Evolutionary conservation across 2,888 invertebrate species (phyloP), one percentile per base, ranked within the genome.

Genomic region (Eulithis testata): DNA sequence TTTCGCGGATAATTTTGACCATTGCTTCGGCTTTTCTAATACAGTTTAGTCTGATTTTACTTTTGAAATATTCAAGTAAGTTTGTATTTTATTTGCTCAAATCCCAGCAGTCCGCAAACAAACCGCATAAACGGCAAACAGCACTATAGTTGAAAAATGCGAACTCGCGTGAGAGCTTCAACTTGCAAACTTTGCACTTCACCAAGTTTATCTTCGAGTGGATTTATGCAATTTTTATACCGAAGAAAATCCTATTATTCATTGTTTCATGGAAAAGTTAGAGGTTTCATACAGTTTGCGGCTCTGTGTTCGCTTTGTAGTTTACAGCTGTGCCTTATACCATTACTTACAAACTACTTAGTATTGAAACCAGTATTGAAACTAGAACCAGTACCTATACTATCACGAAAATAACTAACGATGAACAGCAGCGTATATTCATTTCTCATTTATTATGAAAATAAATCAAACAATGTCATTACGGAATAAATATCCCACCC

Each of bases 211-310:
- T 70, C 70, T 68, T 65, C 65, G 64, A 69, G 54, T 69, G 70
- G 70, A 72, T 73, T 73, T 70, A 71, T 70, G 68, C 64, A 67
- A 65, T 68, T 71, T 71, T 64, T 68, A 66, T 65, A 68, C 68
- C 53, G 53, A 60, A 68, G 60, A 69, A 69, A 65, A 63, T 54
- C 64, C 63, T 65, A 67, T 69, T 71, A 67, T 65, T 64, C 61
- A 66, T 69, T 66, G 63, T 69, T 64, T 66, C 49, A 63, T 67
- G 60, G 57, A 49, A 56, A 61, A 66, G 63, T 66, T 66, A 36
- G 44, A 43, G 50, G 14, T 54, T 59, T 59, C 54, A 64, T 59
- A 58, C 47, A 63, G 63, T 58, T 66, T 65, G 52, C 49, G 50
- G 57, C 52, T 51, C 50, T 58, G 40, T 59, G 57, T 21, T 21